Conservation (phyloP, 2,113 vertebrate genomes). For the Bolborhynchus lineola region DNA sequence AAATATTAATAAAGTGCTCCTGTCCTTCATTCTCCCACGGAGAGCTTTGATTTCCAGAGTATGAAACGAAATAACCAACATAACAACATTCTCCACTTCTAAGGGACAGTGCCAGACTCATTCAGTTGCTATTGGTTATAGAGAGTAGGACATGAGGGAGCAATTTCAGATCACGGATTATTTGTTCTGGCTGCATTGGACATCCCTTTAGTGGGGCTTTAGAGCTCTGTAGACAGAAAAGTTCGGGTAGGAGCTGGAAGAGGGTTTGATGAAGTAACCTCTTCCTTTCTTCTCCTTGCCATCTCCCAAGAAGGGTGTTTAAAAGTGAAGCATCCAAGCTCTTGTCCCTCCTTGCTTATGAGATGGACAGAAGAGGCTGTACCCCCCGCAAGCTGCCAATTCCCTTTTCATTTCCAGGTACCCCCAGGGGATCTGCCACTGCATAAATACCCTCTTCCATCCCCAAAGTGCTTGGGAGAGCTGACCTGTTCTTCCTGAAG, state of each 20-base stretch:
- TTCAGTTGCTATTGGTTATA: slow-evolving; percentile 53
- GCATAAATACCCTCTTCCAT: not conserved
- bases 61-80: slow-evolving; percentile 70
- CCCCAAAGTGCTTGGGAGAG: not conserved
- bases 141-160: slow-evolving; percentile 31
- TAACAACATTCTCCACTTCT: slow-evolving; percentile 68
- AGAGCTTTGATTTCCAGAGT: slow-evolving; percentile 70
- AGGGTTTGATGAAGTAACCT: slow-evolving; percentile 40
- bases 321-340: not conserved
- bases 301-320: not conserved
- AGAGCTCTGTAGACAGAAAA: slow-evolving; percentile 27
- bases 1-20: slow-evolving; percentile 77
- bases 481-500: not conserved
- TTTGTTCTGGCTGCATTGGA: slow-evolving; percentile 48
- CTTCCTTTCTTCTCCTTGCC: not conserved
- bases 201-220: slow-evolving; percentile 61
- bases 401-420: not conserved
- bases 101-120: slow-evolving; percentile 59
- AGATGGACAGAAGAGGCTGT: accelerated
- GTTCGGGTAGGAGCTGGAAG: slow-evolving; percentile 35
- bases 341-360: not conserved
- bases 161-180: slow-evolving; percentile 20
- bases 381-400: not conserved
- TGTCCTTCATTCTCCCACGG: slow-evolving; percentile 73
- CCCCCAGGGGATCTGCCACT: not conserved